Base-by-base conservation (phyloP, 2,113 vertebrate genomes). In the Misgurnus mizolepis region DNA sequence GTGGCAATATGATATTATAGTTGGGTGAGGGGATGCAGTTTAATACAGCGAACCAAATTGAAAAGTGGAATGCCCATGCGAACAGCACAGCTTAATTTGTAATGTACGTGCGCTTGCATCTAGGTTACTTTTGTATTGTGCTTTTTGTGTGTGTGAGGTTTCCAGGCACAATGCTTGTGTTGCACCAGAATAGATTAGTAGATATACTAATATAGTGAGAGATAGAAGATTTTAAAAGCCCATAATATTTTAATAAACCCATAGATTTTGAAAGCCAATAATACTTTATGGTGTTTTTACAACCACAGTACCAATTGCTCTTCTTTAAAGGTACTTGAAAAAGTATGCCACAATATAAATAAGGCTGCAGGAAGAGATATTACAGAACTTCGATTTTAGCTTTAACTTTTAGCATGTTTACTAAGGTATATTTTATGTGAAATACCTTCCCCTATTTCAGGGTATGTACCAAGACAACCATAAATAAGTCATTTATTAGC, bases 261-360 rank as follows among this genome's bases (percentile, higher is more conserved):
- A 53, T 53, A 71, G 61, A 39, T 64, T 49, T 65, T 71, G 40
- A 55, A 71, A 62, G 58, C 45, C 43, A 56, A 22, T 64, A 27
- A 55, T 65, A 47, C 22, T 50, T 72, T 70, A 73, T 80, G 61
- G 60, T 17, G 15, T 80, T 66, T 71, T 73, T 39, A 43, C 47
- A 18, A 47, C 56, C 40, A 56, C 17, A 22, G 60, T 39, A 55
- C 47, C 45, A 9, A 18, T 50, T 47, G 12, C 41, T 40, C 43
- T 53, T 10, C 39, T 17, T n/a, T 73, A 56, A 66, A 65, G 68
- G 34, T 41, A 43, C 45, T 60, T 60, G 18, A 43, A 75, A 9
- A 47, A 65, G 17, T 22, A 70, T 49, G 14, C 50, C 53, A 55
- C 14, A 55, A 34, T 70, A 34, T 56, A 47, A 73, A 72, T 17